Conservation (phyloP, 2,797 vertebrate genomes). For the Urosaurus nigricauda region DNA sequence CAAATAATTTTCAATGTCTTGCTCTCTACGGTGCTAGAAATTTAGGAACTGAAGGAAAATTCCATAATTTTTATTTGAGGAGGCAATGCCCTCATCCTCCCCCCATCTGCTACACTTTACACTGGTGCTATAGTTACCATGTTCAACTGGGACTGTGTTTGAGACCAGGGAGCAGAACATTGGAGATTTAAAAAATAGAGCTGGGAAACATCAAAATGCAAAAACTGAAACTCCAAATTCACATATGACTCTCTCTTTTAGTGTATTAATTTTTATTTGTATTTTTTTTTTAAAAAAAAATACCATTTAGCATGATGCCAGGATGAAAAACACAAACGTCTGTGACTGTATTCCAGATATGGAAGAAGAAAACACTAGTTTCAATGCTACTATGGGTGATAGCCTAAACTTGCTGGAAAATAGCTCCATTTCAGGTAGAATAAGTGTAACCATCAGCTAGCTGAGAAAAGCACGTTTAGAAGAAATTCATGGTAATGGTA, state of each 20-base stretch:
- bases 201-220: not conserved
- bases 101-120: no score
- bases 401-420: not conserved
- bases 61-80: no score
- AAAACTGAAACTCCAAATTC: not conserved
- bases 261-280: not conserved
- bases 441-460: not conserved
- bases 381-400: not conserved
- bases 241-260: not conserved
- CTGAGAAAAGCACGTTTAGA: not conserved
- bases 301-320: not conserved
- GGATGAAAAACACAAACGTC: no score
- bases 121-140: conserved; percentile 1
- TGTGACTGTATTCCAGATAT: not conserved
- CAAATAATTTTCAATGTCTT: no score
- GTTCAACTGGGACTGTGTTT: not conserved
- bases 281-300: not conserved
- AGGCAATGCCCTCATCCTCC: no score
- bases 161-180: not conserved
- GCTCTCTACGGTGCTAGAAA: no score
- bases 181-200: not conserved
- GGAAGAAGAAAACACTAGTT: not conserved
- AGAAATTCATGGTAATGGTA: not conserved
- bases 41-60: no score
- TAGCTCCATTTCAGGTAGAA: not conserved